Evolutionary conservation across 2,888 invertebrate genomes (phyloP), one percentile per base, ranked within the genome.

Genomic region (Cecidostiba fungosa): DNA sequence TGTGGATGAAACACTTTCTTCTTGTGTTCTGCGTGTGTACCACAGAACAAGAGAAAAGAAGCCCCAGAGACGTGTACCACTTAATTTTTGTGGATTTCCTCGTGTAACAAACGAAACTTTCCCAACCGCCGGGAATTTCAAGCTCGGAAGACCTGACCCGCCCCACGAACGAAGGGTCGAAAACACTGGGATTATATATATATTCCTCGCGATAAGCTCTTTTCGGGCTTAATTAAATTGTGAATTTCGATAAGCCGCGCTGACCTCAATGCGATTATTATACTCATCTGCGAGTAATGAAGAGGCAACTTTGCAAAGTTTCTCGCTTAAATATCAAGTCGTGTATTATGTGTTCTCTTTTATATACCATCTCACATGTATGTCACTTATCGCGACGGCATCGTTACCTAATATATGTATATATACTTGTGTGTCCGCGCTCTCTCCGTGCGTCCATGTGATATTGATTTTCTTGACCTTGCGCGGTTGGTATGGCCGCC

Each of bases 381-480:
- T 0, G 23, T 36, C 6, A 10, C 8, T 6, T 16, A 29, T 26
- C 10, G 10, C 87, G 86, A 39, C 87, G 89, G 88, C 89, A 90
- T 90, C 89, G 90, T 91, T 89, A 89, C 89, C 89, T 12, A 43
- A 6, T 39, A n/a, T n/a, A n/a, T n/a, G n/a, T n/a, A n/a, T n/a
- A n/a, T n/a, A n/a, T 87, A 89, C 88, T 90, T 90, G 87, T 89
- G 89, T 32, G 14, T 59, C 5, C 23, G 19, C 32, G 29, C 36
- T 90, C 88, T 54, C 54, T n/a, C 19, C 16, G n/a, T 54, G 29
- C 16, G 66, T 72, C 72, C 39, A 23, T 87, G 88, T 88, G 89
- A 86, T 90, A 91, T 91, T 88, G 91, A 91, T 91, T 91, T 90
- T 89, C 87, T 86, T 89, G 90, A 91, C 91, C 91, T 91, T 91